Base-by-base conservation (phyloP, 2,888 invertebrate species). In the Stenchaetothrips biformis region DNA sequence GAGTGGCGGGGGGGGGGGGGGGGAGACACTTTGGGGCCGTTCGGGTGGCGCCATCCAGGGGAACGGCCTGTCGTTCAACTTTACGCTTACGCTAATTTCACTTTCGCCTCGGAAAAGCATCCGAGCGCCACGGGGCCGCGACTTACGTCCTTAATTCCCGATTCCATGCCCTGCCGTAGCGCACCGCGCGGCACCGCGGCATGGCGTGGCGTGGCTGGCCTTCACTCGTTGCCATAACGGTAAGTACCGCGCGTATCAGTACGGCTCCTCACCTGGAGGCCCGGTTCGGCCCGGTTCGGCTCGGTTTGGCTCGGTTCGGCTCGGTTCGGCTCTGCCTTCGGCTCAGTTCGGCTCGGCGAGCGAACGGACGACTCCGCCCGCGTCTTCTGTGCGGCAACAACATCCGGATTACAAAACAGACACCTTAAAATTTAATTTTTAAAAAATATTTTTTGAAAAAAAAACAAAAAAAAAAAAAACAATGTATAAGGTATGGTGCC, bases 81-180 rank as follows among this genome's bases (percentile, higher is more conserved):
- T 74, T 74, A 74, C 67, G 67, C 25, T 25, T 21, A 25, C 67
- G 67, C 67, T 74, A 74, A 74, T 74, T 74, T 74, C 67, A 74
- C 67, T 74, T 74, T 74, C 67, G 67, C 67, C 21, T 53, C 16
- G 13, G 53, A 18, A 53, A 53, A 18, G 53, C 53, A 18, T 37
- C 53, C 13, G 53, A 59, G 59, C 59, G 59, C 59, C 59, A 59
- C 59, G 53, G 16, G 3, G 53, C 9, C 53, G 59, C 37, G 67
- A 25, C 67, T 59, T 59, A 59, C 59, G 59, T 59, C 18, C 59
- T 59, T 59, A 59, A 59, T 59, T 59, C 67, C 67, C 25, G 21
- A 37, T 37, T 37, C 67, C 21, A 2, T 11, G 21, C 67, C 21
- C 21, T 21, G 7, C 21, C 21, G n/a, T 4, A 6, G 21, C 53